Percentiles rank a stretch among this genome's conserved stretches.
phyloP scores from a whole-genome alignment of 2,888 invertebrate genomes.

The Exephanes ischioxanthus region DNA sequence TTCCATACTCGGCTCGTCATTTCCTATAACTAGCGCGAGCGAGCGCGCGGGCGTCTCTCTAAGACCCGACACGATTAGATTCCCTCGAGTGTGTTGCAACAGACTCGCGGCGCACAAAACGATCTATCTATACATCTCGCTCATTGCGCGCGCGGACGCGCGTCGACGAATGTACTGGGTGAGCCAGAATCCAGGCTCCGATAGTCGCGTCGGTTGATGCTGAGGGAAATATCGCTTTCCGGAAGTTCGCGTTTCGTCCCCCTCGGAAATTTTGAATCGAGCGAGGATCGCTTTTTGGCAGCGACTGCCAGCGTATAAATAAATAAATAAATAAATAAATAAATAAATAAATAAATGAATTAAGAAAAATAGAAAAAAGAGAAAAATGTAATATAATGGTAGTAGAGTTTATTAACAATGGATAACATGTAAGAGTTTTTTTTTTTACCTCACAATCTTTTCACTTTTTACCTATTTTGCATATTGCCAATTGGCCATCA shows the following conservation, averaged over 20 bases:
- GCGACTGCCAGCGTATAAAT: too few species aligned
- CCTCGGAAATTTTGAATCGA: background rate
- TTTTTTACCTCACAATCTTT: too few species aligned
- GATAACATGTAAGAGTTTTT: too few species aligned
- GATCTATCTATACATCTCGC: slow-evolving; percentile 26
- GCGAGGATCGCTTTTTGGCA: background rate
- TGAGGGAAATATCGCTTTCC: background rate
- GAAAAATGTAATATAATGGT: too few species aligned
- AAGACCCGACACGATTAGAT: slow-evolving; percentile 32
- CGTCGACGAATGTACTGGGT: background rate
- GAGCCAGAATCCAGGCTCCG: slow-evolving; percentile 14
- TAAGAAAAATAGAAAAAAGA: too few species aligned
- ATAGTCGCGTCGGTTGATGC: background rate
- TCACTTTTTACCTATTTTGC: too few species aligned
- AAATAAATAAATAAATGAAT: too few species aligned
- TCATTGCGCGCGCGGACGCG: background rate
- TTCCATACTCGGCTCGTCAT: slow-evolving; percentile 43
- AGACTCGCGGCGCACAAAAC: background rate
- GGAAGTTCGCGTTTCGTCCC: background rate
- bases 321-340: too few species aligned
- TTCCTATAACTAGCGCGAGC: slow-evolving; percentile 8
- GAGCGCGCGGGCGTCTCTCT: slow-evolving; percentile 28
- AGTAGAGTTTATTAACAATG: too few species aligned
- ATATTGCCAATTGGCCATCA: too few species aligned
- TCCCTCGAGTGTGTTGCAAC: slow-evolving; percentile 20